These are phyloP conservation scores for Prietella phreatophila DNA, from an alignment of 2,113 vertebrate species.

Conservation along the genomic window DNA sequence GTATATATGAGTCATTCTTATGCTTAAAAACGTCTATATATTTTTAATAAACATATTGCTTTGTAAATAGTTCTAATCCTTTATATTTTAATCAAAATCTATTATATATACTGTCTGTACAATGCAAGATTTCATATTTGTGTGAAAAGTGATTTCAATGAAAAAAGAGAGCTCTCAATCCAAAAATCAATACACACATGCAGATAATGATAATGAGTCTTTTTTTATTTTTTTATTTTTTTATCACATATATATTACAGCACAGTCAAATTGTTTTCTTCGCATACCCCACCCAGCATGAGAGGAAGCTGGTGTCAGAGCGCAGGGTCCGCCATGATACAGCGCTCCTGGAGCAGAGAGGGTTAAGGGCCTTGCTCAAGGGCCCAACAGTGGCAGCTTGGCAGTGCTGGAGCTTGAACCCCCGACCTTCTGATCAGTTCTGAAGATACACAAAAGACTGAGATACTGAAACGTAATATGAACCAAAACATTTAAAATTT, in stretches of 20 bases:
- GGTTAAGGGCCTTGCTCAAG: too few relatives aligned
- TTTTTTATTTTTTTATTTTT: too few relatives aligned
- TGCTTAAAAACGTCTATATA: background rate
- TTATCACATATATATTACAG: too few relatives aligned
- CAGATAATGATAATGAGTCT: too few relatives aligned
- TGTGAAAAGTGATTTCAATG: background rate
- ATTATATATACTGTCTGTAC: background rate
- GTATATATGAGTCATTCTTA: background rate
- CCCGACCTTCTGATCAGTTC: too few relatives aligned
- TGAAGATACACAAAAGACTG: background rate
- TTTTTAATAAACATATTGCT: constrained; percentile 39
- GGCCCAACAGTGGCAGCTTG: too few relatives aligned
- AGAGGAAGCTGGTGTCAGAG: too few relatives aligned
- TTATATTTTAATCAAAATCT: constrained; percentile 7
- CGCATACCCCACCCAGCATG: too few relatives aligned
- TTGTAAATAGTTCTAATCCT: background rate
- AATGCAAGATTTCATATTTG: constrained; percentile 2
- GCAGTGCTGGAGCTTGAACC: too few relatives aligned
- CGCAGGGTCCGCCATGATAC: too few relatives aligned
- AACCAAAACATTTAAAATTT: background rate
- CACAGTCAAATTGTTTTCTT: too few relatives aligned
- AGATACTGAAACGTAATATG: background rate
- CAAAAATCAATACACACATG: background rate
- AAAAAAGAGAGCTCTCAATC: background rate
- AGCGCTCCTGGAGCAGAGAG: too few relatives aligned